These are phyloP conservation scores for Drosophila conformis DNA, from an alignment of 2,888 invertebrate genomes.

Conservation along the genomic window DNA sequence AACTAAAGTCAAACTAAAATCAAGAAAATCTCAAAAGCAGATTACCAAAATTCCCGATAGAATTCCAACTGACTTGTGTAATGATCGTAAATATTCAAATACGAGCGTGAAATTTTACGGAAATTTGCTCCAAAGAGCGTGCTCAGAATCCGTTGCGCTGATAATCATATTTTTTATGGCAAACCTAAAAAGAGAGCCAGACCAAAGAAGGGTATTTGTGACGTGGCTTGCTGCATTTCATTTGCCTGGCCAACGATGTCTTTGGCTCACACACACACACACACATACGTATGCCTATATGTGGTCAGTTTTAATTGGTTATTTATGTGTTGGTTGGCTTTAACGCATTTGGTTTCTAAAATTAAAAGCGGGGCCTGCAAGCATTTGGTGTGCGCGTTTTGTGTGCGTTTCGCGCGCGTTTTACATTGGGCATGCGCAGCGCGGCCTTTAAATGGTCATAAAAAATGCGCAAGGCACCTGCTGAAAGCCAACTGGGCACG, in stretches of 20 bases:
- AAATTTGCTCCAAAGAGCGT: neutral
- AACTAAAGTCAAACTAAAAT: neutral
- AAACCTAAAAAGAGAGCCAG: neutral
- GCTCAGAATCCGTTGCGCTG: neutral
- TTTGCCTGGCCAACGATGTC: constrained; percentile 7
- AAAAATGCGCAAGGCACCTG: constrained; percentile 61
- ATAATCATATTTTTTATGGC: neutral
- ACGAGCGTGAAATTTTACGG: neutral
- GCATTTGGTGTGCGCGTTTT: constrained; percentile 23
- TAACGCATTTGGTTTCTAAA: constrained; percentile 67
- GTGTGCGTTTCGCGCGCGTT: constrained; percentile 56
- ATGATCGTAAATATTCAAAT: neutral
- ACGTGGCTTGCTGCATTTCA: constrained; percentile 6
- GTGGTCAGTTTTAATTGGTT: constrained; percentile 51
- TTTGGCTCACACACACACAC: constrained; percentile 15
- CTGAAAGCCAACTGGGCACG: constrained; percentile 32
- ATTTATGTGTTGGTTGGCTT: constrained; percentile 58
- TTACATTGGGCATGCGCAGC: constrained; percentile 66
- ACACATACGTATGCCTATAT: neutral
- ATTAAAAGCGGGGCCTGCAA: constrained; percentile 39
- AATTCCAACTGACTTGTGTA: neutral
- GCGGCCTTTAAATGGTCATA: constrained; percentile 63
- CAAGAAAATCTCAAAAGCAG: neutral
- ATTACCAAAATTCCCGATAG: neutral
- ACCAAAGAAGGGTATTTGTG: constrained; percentile 9